phyloP scores from a whole-genome alignment of 2,113 vertebrate genomes.

The Meles meles region DNA sequence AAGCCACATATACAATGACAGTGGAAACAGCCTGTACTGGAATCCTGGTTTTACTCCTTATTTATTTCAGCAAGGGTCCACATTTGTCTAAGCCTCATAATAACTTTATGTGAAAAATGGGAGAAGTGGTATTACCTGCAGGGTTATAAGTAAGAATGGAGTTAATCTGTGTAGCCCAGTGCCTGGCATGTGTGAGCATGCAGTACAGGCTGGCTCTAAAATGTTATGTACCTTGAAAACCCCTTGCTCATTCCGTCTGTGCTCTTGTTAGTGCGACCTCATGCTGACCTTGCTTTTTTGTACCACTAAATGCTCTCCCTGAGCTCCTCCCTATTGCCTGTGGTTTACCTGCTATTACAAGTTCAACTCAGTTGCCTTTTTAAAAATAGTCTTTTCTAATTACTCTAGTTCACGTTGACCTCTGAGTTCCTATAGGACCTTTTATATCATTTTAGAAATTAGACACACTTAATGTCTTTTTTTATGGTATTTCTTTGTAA shows the following conservation, averaged over 20 bases:
- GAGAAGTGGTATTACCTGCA: neutral
- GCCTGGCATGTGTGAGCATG: slow-evolving; percentile 16
- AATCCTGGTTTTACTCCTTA: neutral
- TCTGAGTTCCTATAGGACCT: slow-evolving; percentile 2
- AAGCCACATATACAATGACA: neutral
- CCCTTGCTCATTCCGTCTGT: neutral
- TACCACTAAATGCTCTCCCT: neutral
- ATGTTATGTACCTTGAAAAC: neutral
- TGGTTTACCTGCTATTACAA: neutral
- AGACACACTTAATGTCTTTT: neutral
- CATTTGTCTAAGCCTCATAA: neutral
- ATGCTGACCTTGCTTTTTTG: neutral
- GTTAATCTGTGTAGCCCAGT: neutral
- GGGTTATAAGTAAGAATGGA: neutral
- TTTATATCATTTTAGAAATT: neutral
- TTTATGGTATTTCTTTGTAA: neutral
- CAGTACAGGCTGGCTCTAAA: neutral
- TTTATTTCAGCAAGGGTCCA: neutral
- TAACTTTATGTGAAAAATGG: neutral
- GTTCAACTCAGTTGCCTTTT: neutral
- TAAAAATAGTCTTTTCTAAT: neutral
- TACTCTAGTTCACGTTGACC: neutral
- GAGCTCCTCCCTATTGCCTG: neutral
- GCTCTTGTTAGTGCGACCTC: neutral
- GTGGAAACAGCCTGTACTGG: neutral